These are phyloP conservation scores for Piliocolobus tephrosceles DNA, from an alignment of 2,113 vertebrate species.

Conservation along the genomic window DNA sequence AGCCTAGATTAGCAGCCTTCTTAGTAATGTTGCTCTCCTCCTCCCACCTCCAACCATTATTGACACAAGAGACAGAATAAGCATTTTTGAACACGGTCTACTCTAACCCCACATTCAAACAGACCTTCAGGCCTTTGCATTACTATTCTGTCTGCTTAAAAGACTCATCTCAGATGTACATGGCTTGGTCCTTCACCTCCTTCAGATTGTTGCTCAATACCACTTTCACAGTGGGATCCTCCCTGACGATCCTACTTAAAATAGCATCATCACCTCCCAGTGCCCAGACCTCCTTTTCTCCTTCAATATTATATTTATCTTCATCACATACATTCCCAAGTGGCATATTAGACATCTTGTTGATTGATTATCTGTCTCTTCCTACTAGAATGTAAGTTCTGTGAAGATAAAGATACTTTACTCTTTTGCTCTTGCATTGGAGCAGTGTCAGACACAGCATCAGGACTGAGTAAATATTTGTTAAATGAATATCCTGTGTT, in stretches of 20 bases:
- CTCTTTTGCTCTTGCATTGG: background rate
- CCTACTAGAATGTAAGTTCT: background rate
- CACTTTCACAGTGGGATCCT: background rate
- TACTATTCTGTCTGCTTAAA: background rate
- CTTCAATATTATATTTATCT: background rate
- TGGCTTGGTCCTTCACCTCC: background rate
- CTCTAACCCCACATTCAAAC: background rate
- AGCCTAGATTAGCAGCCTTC: background rate
- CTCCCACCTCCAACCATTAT: background rate
- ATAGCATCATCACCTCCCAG: too few relatives aligned
- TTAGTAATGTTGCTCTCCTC: background rate
- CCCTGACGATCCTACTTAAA: background rate
- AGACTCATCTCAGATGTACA: background rate
- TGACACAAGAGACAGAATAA: background rate
- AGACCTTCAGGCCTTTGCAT: background rate
- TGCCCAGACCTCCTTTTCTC: background rate
- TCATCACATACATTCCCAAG: background rate
- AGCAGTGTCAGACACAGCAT: background rate
- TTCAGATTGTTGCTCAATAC: background rate
- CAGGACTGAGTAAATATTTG: background rate
- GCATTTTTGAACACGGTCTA: background rate
- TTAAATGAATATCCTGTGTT: background rate
- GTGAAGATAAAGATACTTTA: background rate
- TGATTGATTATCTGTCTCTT: background rate
- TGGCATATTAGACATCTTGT: background rate